phyloP scores from a whole-genome alignment of 1,140 invertebrate genomes.

The Zaprionus capensis region DNA sequence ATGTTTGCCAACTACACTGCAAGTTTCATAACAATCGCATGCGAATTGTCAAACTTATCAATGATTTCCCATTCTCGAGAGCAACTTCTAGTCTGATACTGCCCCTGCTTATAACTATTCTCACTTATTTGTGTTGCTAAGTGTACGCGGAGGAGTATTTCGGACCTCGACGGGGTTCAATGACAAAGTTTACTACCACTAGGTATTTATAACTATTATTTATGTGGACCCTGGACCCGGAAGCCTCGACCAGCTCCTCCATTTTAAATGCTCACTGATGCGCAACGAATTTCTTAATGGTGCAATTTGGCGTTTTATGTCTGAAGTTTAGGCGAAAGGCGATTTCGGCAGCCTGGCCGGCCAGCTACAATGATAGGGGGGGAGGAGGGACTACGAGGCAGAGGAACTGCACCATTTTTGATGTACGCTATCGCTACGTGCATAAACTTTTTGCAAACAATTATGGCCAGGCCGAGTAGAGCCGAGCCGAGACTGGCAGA shows the following conservation, averaged over 20 bases:
- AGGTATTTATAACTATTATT: constrained; percentile 83
- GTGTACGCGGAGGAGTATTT: constrained; percentile 38
- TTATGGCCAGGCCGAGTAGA: constrained; percentile 53
- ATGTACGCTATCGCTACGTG: constrained; percentile 74
- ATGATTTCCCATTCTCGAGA: not conserved
- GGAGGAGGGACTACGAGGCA: not conserved
- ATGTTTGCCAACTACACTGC: not conserved
- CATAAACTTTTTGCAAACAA: constrained; percentile 82
- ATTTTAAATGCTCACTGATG: constrained; percentile 84
- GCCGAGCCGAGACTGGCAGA: constrained; percentile 24
- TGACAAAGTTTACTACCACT: constrained; percentile 82
- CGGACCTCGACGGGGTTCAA: constrained; percentile 63
- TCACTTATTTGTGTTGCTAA: constrained; percentile 59
- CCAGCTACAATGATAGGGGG: not conserved
- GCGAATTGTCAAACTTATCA: not conserved
- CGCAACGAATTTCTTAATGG: constrained; percentile 84
- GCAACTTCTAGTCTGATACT: not conserved
- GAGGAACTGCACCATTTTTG: constrained; percentile 53
- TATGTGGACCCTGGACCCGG: constrained; percentile 52
- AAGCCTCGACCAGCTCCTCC: constrained; percentile 32
- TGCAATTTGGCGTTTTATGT: constrained; percentile 84
- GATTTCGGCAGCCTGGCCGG: constrained; percentile 43
- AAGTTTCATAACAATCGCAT: not conserved
- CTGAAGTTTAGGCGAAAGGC: constrained; percentile 79
- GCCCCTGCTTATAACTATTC: not conserved